Evolutionary conservation across 2,113 vertebrate species (phyloP).

Genomic region (Tylochromis polylepis): DNA sequence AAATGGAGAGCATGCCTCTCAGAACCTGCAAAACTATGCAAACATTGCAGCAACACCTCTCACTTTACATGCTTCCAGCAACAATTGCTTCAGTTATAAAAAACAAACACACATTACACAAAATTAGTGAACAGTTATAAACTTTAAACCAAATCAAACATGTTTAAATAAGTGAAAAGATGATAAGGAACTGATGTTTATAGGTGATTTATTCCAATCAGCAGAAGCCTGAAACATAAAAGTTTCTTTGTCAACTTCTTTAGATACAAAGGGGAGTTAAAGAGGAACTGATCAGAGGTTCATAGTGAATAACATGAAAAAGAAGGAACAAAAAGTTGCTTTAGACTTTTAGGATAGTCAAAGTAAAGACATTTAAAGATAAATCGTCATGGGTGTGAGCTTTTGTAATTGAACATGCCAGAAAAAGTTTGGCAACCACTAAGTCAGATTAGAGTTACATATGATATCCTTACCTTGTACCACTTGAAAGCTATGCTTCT

Average conservation of each 20-base stretch:
- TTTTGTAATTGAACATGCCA: not conserved
- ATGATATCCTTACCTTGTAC: not conserved
- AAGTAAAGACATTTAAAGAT: not conserved
- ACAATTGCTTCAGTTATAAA: not conserved
- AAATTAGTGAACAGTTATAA: not conserved
- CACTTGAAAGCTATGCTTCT: not conserved
- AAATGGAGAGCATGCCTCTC: not conserved
- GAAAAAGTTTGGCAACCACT: not conserved
- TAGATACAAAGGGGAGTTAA: not conserved
- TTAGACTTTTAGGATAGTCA: not conserved
- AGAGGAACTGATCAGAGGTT: not conserved
- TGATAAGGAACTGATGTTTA: not conserved
- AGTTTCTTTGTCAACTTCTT: not conserved
- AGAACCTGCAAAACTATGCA: not conserved
- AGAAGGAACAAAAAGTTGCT: not conserved
- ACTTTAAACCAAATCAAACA: not conserved
- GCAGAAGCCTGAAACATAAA: not conserved
- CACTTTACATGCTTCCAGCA: not conserved
- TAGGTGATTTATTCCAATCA: not conserved
- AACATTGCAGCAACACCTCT: not conserved
- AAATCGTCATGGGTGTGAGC: not conserved
- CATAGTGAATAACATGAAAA: not conserved
- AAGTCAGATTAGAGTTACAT: not conserved
- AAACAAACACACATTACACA: not conserved
- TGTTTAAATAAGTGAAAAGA: not conserved